These are phyloP conservation scores for Drosophila mimica DNA, from an alignment of 2,888 invertebrate species.

Conservation along the genomic window DNA sequence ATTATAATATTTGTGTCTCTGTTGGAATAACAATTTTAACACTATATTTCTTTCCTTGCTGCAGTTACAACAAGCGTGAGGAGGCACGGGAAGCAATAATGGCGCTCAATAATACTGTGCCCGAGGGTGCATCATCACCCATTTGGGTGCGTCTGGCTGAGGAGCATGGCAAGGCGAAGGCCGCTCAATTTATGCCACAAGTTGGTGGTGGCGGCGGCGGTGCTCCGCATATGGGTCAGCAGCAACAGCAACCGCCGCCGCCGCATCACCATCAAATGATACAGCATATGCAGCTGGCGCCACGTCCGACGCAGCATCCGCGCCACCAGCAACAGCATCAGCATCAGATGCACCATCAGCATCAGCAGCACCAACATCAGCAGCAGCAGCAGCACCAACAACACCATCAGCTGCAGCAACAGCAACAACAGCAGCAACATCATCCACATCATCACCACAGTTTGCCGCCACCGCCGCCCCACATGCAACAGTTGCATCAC, in stretches of 20 bases:
- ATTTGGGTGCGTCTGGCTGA: conserved; percentile 89
- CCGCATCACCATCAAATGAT: conserved; percentile 50
- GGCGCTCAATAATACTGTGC: conserved; percentile 92
- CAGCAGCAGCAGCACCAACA: conserved; percentile 6
- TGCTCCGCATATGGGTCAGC: conserved; percentile 51
- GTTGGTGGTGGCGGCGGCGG: conserved; percentile 49
- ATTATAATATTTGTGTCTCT: neutral
- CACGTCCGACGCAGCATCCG: conserved; percentile 20
- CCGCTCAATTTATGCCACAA: conserved; percentile 83
- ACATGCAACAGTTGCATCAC: conserved; percentile 71
- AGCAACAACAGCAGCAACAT: conserved; percentile 29
- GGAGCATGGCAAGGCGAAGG: conserved; percentile 85
- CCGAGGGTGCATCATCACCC: conserved; percentile 93
- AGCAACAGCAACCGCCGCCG: conserved; percentile 38
- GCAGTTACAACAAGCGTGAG: conserved; percentile 93
- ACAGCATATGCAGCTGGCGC: conserved; percentile 41
- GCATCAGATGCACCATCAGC: conserved; percentile 15
- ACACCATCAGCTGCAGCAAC: conserved; percentile 24
- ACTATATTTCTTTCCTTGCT: neutral
- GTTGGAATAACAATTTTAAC: neutral
- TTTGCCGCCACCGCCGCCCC: conserved; percentile 65
- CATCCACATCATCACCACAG: conserved; percentile 54
- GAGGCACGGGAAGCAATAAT: conserved; percentile 96
- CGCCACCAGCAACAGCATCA: conserved; percentile 59
- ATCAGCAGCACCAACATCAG: conserved; percentile 22